Evolutionary conservation across 2,888 invertebrate genomes (phyloP), one percentile per base, ranked within the genome.

Genomic region (Nemotelus nigrinus): DNA sequence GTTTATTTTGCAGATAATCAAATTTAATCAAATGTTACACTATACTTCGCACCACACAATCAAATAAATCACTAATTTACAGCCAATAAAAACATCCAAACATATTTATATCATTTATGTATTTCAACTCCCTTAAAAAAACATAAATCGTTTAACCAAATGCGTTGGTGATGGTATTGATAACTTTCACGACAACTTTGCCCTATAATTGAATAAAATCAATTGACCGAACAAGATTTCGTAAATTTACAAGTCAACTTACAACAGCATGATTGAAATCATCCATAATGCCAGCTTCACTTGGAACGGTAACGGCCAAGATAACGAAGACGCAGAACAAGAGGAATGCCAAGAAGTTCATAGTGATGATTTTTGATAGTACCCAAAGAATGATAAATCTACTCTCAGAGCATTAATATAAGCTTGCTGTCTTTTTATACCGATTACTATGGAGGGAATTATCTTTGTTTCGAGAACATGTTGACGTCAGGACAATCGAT

Each of bases 231-330:
- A 53, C 3, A 25, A 25, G 25, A 50, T 70, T 48, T 6, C 4
- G 8, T 7, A 6, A n/a, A 47, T 47, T 41, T 8, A 2, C n/a
- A 43, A 8, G 4, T 43, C 55, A 57, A 58, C 72, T 72, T 72
- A 72, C 72, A 60, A 74, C 43, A 48, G 74, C 74, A 48, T 74
- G 74, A n/a, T 60, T 60, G 63, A 74, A 63, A 39, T 74, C 74
- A 74, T 74, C 74, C 47, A 74, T 48, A 41, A 74, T 8, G 3
- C 70, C 70, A 7, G 74, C 74, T 41, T 74, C 74, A 48, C 60
- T 63, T 25, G 74, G 74, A 60, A 60, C 60, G 48, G 63, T 60
- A 63, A 74, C 6, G 1, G 74, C 74, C 44, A 74, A 43, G 47
- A 74, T 10, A 25, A 74, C 7, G 48, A 60, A 63, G 10, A 74